These are phyloP conservation scores for Amphiprion clarkii DNA, from an alignment of 2,797 vertebrate species.

Conservation along the genomic window DNA sequence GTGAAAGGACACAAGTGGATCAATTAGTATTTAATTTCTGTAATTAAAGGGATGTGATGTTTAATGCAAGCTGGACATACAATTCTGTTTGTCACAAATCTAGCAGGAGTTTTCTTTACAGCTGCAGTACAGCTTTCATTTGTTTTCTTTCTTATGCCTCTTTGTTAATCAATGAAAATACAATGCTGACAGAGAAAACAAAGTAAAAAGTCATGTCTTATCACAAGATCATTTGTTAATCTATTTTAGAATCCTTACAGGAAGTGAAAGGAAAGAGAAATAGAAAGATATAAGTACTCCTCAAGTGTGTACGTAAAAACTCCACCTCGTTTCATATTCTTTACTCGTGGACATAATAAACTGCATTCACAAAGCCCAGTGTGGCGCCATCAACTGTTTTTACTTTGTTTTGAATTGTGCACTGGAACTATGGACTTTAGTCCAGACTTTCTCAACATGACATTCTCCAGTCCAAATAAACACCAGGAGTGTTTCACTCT, in stretches of 20 bases:
- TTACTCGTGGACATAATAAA: conserved; percentile 23
- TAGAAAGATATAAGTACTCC: conserved; percentile 14
- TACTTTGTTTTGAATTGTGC: conserved; percentile 32
- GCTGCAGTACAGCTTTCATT: conserved; percentile 2
- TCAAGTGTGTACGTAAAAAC: conserved; percentile 14
- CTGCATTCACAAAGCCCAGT: conserved; percentile 31
- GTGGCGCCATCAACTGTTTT: conserved; percentile 35
- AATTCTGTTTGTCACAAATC: not conserved
- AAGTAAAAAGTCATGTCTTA: not conserved
- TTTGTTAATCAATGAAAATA: conserved; percentile 5
- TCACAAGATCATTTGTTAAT: conserved; percentile 9
- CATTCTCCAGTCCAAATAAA: conserved; percentile 33
- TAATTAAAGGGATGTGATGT: conserved; percentile 16
- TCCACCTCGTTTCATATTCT: not conserved
- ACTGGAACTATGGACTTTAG: conserved; percentile 13
- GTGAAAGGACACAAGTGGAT: conserved; percentile 12
- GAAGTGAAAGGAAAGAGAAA: conserved; percentile 14
- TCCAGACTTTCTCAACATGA: conserved; percentile 43
- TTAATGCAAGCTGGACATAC: not conserved
- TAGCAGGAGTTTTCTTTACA: conserved; percentile 17
- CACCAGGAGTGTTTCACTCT: conserved; percentile 17
- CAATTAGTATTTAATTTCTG: conserved; percentile 32
- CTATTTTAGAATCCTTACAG: conserved; percentile 19
- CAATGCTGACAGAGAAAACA: not conserved
- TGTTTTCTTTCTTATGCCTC: not conserved